Base-by-base conservation (phyloP, 2,797 vertebrate genomes). In the Tokudaia muenninki region DNA sequence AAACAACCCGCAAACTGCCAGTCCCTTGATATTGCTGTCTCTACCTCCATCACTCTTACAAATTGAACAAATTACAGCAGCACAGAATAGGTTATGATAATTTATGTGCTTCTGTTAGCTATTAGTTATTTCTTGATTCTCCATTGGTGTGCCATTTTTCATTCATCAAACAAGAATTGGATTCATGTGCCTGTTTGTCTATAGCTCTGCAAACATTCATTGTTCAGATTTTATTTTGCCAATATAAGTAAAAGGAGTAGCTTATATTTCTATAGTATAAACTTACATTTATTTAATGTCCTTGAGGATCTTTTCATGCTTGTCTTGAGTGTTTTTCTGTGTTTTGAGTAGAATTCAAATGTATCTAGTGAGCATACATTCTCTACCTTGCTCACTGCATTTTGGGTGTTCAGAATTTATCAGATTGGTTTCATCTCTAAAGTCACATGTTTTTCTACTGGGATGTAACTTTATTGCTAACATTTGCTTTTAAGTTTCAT, bases 401-500 rank as follows among this genome's bases (percentile, higher is more conserved):
- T 50, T 57, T 26, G 41, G 59, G 65, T 22, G 83, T 80, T 97
- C 63, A 88, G 57, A 72, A 78, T 81, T 50, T 59, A 37, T 63
- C 75, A 86, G 29, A 80, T 50, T 55, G 87, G 22, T 79, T 41
- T 94, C 55, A 79, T 86, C 72, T 61, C 80, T 96, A 34, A 94
- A 81, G 57, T 89, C 26, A 72, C 44, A 55, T 91, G 17, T 47
- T 91, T 92, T 87, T 67, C 11, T 37, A 86, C 47, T n/a, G 87
- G 26, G 16, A 67, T n/a, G 65, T 88, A 92, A 92, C n/a, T 93
- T 94, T 92, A 78, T 91, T 91, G 77, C 37, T 75, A 74, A 93
- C 34, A 87, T 79, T 91, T 96, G 34, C 74, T 94, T 92, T 97
- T 74, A 50, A 57, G 37, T 67, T 90, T 96, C 34, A 67, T 80